Evolutionary conservation across 1,140 invertebrate species (phyloP).

Genomic region (Mizuhopecten yessoensis): DNA sequence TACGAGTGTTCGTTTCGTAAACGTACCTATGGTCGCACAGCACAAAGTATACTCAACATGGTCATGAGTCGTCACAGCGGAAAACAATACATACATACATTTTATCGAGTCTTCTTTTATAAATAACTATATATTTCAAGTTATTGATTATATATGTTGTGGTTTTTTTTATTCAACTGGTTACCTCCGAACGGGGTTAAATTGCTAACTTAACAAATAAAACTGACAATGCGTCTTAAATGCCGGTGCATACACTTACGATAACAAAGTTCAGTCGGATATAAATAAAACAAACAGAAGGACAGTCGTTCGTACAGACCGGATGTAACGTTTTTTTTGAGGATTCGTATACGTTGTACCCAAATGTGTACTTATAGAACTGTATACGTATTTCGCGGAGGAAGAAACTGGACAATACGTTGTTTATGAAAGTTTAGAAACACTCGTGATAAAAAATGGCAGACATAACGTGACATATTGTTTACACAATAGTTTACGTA

Average conservation of each 20-base stretch:
- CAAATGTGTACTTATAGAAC: neutral
- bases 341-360: neutral
- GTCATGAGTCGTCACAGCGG: too few relatives aligned
- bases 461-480: neutral
- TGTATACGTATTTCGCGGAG: neutral
- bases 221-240: neutral
- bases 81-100: too few relatives aligned
- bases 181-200: too few relatives aligned
- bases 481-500: neutral
- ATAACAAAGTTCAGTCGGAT: constrained; percentile 26
- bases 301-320: neutral
- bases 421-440: neutral
- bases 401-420: neutral
- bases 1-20: too few relatives aligned
- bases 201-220: too few relatives aligned
- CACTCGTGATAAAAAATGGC: neutral
- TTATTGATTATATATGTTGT: too few relatives aligned
- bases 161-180: too few relatives aligned
- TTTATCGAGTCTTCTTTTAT: too few relatives aligned
- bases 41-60: too few relatives aligned
- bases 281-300: neutral
- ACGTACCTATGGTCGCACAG: too few relatives aligned
- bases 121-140: too few relatives aligned
- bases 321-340: neutral
- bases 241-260: neutral